Conservation (phyloP, 1,140 invertebrate genomes). For the Olivierus martensii region DNA sequence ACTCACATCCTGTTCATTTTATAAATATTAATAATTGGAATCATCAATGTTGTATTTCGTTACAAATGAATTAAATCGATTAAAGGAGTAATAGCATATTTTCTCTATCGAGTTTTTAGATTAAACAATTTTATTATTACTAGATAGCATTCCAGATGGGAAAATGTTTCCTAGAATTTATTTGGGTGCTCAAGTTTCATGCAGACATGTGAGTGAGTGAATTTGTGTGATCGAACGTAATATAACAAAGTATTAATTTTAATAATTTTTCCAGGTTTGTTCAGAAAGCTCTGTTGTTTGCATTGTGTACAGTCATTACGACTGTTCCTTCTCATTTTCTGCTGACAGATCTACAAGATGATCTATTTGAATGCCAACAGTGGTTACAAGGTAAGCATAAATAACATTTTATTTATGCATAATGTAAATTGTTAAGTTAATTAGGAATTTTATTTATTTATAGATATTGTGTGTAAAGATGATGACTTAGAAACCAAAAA, state of each 20-base stretch:
- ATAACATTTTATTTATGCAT: not conserved
- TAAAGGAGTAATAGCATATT: no score
- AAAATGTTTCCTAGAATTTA: conserved; percentile 13
- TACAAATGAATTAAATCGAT: no score
- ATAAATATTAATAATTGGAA: no score
- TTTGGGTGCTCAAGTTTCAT: conserved; percentile 12
- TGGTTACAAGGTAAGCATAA: conserved; percentile 14
- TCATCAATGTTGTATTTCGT: no score
- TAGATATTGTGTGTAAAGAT: not conserved
- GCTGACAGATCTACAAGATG: not conserved
- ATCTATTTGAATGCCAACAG: conserved; percentile 10
- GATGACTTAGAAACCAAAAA: not conserved
- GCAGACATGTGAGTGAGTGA: conserved; percentile 1
- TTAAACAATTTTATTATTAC: no score
- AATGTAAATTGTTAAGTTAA: not conserved
- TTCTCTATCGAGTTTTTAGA: no score
- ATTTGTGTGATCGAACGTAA: not conserved
- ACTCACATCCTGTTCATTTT: no score
- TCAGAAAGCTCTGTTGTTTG: conserved; percentile 13
- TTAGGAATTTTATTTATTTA: not conserved
- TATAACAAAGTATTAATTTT: not conserved
- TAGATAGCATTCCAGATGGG: conserved; percentile 9
- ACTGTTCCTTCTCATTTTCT: conserved; percentile 10
- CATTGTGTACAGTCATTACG: conserved; percentile 4
- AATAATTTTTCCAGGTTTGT: conserved; percentile 12